phyloP scores from a whole-genome alignment of 2,113 vertebrate genomes.

The Pelmatolapia mariae region DNA sequence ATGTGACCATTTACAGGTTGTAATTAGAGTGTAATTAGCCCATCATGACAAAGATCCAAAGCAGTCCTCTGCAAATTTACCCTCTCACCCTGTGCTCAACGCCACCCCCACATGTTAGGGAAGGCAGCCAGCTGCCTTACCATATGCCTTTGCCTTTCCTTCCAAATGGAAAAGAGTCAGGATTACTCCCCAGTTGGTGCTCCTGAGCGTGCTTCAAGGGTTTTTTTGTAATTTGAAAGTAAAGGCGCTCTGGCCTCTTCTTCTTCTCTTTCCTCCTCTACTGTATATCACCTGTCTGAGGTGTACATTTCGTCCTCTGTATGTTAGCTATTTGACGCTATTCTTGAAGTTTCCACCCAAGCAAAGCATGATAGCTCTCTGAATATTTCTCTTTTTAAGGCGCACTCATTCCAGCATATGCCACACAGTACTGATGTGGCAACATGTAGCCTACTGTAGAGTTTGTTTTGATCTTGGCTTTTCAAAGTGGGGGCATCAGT shows the following conservation, averaged over 20 bases:
- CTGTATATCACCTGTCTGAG: neutral
- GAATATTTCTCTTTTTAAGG: neutral
- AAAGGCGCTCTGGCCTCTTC: neutral
- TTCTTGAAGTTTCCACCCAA: neutral
- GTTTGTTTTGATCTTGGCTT: conserved; percentile 24
- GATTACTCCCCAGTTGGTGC: conserved; percentile 8
- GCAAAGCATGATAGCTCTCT: neutral
- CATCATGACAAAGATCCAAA: neutral
- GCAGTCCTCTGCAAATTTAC: neutral
- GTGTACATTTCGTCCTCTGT: neutral
- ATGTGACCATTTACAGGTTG: neutral
- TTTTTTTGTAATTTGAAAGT: conserved; percentile 6
- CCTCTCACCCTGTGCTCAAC: neutral
- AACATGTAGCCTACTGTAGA: neutral
- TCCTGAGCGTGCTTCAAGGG: neutral
- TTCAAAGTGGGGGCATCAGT: neutral
- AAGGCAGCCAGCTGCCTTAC: conserved; percentile 33
- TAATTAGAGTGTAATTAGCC: neutral
- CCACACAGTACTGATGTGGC: neutral
- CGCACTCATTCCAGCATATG: neutral
- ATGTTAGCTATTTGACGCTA: neutral
- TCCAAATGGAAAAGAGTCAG: conserved; percentile 3
- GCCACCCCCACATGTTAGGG: conserved; percentile 4
- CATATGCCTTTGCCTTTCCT: conserved; percentile 25
- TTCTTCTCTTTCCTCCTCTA: neutral